Evolutionary conservation across 2,888 invertebrate species (phyloP), one percentile per base, ranked within the genome.

Genomic region (Platynereis dumerilii): DNA sequence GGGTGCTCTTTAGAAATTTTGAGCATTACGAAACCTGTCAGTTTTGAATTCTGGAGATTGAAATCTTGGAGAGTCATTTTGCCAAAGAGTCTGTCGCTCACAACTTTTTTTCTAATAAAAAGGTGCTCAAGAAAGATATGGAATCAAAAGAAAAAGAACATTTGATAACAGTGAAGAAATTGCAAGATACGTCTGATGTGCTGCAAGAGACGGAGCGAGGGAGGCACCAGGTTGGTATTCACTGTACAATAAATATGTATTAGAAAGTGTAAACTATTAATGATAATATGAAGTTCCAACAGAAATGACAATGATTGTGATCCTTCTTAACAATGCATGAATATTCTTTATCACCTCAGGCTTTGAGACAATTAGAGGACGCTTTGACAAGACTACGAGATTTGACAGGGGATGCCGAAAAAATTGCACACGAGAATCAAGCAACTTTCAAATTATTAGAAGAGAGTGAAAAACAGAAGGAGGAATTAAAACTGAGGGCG

Each of bases 401-500:
- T 20, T 72, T 66, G 44, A 73, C 73, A n/a, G 69, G 75, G 20
- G 75, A 78, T 20, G 70, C 78, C 34, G 80, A 81, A 56, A 74
- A 74, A 60, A 72, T 76, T 5, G 60, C 70, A 2, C 73, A 73
- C 54, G 80, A 80, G 59, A 69, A 79, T 29, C 60, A 74, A 17
- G 75, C 75, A 55, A 77, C 76, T 39, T 77, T 80, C 64, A 63
- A 76, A 17, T 66, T 75, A 7, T 67, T 79, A 3, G 69, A 73
- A 3, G 79, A 78, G 28, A 76, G 76, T 7, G 78, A 80, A 67
- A 76, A 75, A 65, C 78, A 78, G 69, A 74, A 75, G 17, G 80
- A 81, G 57, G 79, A 81, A 64, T 77, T 80, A 53, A 80, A 80
- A 70, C 75, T 75, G 17, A 72, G 78, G 27, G 80, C 80, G 29